A percentile compares a stretch with the other conserved stretches of the same genome.
Conservation (phyloP, 2,797 vertebrate genomes). For the Darevskia nairensis region DNA sequence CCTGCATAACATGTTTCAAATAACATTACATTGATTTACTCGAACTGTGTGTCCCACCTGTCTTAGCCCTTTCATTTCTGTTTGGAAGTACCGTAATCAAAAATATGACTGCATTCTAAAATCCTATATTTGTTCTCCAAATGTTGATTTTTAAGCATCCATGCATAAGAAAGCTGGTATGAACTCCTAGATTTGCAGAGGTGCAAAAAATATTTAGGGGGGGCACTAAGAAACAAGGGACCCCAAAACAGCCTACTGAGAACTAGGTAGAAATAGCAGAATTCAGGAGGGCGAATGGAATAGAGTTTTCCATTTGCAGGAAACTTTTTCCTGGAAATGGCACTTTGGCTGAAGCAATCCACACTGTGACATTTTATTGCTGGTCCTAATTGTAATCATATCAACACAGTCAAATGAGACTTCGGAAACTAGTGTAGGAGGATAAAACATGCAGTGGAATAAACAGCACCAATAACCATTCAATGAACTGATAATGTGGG, state of each 20-base stretch:
- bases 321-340: too few relatives aligned
- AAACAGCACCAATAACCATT: not conserved
- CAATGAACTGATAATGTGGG: not conserved
- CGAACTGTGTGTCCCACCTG: not conserved
- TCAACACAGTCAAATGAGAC: not conserved
- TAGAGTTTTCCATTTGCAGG: too few relatives aligned
- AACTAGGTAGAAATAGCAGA: too few relatives aligned
- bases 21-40: constrained; percentile 19
- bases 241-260: not conserved
- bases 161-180: not conserved
- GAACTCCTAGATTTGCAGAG: not conserved
- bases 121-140: not conserved
- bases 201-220: not conserved
- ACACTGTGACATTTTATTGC: constrained; percentile 4
- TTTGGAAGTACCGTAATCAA: not conserved
- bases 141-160: not conserved
- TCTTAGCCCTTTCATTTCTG: not conserved
- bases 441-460: accelerated
- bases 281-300: too few relatives aligned
- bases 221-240: not conserved
- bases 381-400: constrained; percentile 10
- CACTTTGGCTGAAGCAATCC: not conserved
- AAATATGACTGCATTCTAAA: not conserved
- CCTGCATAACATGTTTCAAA: not conserved
- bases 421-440: accelerated